Conservation (phyloP, 64 coral and sea anemone genomes). For the Stichodactyla helianthus region DNA sequence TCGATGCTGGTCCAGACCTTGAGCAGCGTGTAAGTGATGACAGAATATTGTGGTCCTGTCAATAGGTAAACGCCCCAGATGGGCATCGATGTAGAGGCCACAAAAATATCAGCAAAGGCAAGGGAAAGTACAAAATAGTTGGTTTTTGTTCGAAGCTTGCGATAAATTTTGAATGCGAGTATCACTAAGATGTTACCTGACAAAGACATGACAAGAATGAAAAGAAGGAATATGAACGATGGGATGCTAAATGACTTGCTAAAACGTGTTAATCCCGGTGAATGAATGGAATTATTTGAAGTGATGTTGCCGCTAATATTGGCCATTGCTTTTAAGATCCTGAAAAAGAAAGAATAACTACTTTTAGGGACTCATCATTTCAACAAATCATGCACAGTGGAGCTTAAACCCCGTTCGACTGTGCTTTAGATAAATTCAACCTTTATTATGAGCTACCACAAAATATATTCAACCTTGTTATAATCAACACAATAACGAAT, state of each 20-base stretch:
- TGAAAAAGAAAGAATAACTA: background rate
- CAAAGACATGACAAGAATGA: slow-evolving; percentile 65
- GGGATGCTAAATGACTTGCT: slow-evolving; percentile 50
- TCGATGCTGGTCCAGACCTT: slow-evolving; percentile 71
- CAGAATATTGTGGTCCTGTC: slow-evolving; percentile 10
- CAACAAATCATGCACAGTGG: too few species aligned
- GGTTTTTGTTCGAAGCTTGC: slow-evolving; percentile 64
- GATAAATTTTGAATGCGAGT: slow-evolving; percentile 55
- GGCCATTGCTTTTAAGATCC: background rate
- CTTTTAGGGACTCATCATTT: too few species aligned
- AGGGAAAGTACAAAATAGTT: slow-evolving; percentile 90
- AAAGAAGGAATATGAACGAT: slow-evolving; percentile 64
- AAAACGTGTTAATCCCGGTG: background rate
- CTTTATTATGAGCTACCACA: background rate
- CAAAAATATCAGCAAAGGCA: slow-evolving; percentile 61
- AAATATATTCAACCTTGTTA: background rate
- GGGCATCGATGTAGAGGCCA: slow-evolving; percentile 70
- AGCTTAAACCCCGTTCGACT: too few species aligned
- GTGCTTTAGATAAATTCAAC: too few species aligned
- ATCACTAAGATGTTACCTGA: slow-evolving; percentile 80
- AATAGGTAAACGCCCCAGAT: slow-evolving; percentile 71
- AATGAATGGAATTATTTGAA: background rate
- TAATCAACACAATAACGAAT: background rate
- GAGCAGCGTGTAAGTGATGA: background rate
- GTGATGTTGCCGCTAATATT: background rate